Conservation (phyloP, 1,140 invertebrate species). For the Drosophila obscura region DNA sequence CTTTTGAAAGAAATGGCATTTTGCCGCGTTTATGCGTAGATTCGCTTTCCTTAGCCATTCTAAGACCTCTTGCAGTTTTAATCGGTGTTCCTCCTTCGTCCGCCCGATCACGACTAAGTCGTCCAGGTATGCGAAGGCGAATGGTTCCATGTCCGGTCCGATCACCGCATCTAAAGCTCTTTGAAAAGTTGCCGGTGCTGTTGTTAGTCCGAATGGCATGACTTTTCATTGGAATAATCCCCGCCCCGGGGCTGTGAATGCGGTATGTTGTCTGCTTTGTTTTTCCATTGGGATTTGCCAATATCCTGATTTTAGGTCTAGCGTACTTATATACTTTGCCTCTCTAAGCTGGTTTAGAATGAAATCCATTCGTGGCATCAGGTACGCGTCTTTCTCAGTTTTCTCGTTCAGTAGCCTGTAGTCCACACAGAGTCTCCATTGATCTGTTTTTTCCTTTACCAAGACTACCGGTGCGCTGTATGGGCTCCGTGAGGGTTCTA, state of each 20-base stretch:
- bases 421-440: constrained; percentile 3
- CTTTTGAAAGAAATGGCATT: background rate
- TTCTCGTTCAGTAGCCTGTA: background rate
- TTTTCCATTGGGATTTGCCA: background rate
- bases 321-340: background rate
- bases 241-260: no score
- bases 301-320: constrained; percentile 2
- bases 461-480: constrained; percentile 4
- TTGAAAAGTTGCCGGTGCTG: background rate
- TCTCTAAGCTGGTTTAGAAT: background rate
- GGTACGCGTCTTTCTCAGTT: background rate
- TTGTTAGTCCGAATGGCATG: background rate
- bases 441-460: background rate
- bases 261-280: background rate
- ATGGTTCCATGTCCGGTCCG: background rate
- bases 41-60: no score
- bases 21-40: background rate
- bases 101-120: background rate
- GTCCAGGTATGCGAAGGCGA: background rate
- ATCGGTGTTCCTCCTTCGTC: background rate
- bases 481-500: background rate
- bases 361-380: background rate
- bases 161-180: background rate
- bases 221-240: background rate
- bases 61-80: no score